Percentiles rank a stretch among this genome's conserved stretches.
These are phyloP conservation scores for Drosophila pseudotakahashii DNA, from an alignment of 2,888 invertebrate species.

Conservation along the genomic window DNA sequence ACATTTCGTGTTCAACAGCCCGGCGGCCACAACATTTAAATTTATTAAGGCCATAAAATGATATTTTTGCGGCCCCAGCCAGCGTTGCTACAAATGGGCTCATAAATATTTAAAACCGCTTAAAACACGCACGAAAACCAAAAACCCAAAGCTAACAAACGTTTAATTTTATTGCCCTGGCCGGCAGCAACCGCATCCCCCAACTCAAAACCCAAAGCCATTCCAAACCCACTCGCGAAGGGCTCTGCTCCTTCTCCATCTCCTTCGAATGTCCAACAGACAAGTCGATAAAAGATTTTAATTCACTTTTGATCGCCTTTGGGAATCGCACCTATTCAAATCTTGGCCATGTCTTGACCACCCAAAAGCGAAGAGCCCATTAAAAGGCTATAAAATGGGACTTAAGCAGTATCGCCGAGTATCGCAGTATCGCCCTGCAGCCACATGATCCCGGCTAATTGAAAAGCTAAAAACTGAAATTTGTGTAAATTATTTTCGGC, in stretches of 20 bases:
- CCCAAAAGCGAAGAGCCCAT: constrained; percentile 64
- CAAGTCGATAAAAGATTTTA: constrained; percentile 65
- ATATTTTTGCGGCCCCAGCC: constrained; percentile 63
- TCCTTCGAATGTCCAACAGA: not conserved
- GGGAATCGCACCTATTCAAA: constrained; percentile 68
- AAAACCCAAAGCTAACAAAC: constrained; percentile 54
- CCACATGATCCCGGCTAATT: constrained; percentile 62
- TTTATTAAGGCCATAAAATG: constrained; percentile 74
- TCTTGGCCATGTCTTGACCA: constrained; percentile 50
- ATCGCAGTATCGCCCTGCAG: constrained; percentile 9
- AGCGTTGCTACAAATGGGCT: constrained; percentile 63
- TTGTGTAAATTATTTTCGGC: constrained; percentile 75
- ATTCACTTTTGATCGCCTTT: constrained; percentile 70
- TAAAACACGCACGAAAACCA: constrained; percentile 56
- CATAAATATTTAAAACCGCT: constrained; percentile 77
- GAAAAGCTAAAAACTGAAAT: constrained; percentile 70
- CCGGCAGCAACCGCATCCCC: constrained; percentile 30
- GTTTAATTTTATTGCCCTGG: constrained; percentile 72
- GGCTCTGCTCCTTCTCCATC: constrained; percentile 28
- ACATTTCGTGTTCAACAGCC: constrained; percentile 13
- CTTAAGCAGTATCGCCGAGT: constrained; percentile 41
- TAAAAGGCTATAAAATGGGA: constrained; percentile 66
- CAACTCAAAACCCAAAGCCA: not conserved
- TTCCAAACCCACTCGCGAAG: not conserved
- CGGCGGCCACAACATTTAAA: constrained; percentile 58